Evolutionary conservation across 2,888 invertebrate species (phyloP).

Genomic region (Baccha elongata): DNA sequence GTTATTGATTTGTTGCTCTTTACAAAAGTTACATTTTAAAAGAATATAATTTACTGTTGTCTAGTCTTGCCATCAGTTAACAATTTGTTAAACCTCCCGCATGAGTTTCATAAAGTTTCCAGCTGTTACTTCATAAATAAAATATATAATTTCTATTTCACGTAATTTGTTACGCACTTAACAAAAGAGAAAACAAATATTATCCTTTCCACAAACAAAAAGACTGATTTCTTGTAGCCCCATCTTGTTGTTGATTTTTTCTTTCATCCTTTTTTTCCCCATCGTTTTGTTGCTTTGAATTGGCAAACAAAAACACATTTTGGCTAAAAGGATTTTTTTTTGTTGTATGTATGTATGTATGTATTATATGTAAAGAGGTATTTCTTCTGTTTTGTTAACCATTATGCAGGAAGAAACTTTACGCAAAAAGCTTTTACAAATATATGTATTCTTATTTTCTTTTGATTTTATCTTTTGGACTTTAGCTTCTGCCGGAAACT

Average conservation of each 20-base stretch:
- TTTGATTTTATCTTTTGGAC: slow-evolving; percentile 13
- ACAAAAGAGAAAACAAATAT: background rate
- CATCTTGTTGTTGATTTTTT: slow-evolving; percentile 2
- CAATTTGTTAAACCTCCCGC: too few species aligned
- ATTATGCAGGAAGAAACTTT: slow-evolving; percentile 34
- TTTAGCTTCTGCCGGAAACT: slow-evolving; percentile 32
- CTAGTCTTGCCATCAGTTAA: too few species aligned
- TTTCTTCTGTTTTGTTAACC: slow-evolving; percentile 32
- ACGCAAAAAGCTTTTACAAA: slow-evolving; percentile 49
- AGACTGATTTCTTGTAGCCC: background rate
- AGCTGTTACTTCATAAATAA: slow-evolving; percentile 14
- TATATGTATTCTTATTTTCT: too few species aligned
- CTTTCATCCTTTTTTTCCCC: background rate
- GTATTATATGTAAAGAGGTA: too few species aligned
- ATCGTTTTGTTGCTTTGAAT: slow-evolving; percentile 21
- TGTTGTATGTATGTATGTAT: background rate
- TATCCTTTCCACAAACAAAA: background rate
- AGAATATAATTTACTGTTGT: too few species aligned
- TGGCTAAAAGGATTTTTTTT: slow-evolving; percentile 44
- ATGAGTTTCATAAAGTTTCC: background rate
- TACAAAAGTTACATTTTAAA: too few species aligned
- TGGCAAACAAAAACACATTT: slow-evolving; percentile 40
- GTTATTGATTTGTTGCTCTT: too few species aligned
- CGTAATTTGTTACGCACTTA: slow-evolving; percentile 30
- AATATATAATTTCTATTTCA: slow-evolving; percentile 33